phyloP scores from a whole-genome alignment of 2,797 vertebrate genomes.

The Rallus crepitans region DNA sequence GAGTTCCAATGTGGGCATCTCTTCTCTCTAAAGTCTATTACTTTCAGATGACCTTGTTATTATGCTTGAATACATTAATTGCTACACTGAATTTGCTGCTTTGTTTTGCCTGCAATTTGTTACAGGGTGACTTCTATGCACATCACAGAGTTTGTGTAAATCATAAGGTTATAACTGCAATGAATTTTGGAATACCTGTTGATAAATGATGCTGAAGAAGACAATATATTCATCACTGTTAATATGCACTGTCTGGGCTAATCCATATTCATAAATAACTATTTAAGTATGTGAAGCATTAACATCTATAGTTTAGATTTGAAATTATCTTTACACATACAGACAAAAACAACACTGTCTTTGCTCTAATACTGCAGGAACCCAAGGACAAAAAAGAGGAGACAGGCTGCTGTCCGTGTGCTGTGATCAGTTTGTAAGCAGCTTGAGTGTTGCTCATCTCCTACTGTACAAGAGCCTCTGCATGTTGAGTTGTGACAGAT shows the following conservation, averaged over 20 bases:
- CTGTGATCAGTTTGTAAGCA: background rate
- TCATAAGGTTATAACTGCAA: conserved; percentile 6
- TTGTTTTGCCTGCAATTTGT: background rate
- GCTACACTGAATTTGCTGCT: background rate
- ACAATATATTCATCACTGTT: conserved; percentile 6
- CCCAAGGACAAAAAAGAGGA: conserved; percentile 35
- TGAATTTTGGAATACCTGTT: conserved; percentile 44
- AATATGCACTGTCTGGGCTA: background rate
- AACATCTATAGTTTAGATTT: conserved; percentile 14
- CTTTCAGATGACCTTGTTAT: conserved; percentile 32
- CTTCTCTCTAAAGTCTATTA: background rate
- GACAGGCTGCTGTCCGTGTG: background rate
- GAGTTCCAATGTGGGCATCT: background rate
- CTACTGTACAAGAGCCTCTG: background rate
- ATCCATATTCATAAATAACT: conserved; percentile 56
- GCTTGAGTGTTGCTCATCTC: background rate
- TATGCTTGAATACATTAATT: background rate
- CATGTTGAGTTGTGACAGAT: background rate
- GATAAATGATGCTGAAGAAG: background rate
- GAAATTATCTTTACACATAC: conserved; percentile 3
- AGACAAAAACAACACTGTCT: background rate
- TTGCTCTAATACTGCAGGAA: background rate
- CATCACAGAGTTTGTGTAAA: background rate
- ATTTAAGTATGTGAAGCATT: conserved; percentile 11
- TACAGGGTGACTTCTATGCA: background rate